Evolutionary conservation across 2,113 vertebrate species (phyloP), one percentile per base, ranked within the genome.

Genomic region (Otolemur garnettii): DNA sequence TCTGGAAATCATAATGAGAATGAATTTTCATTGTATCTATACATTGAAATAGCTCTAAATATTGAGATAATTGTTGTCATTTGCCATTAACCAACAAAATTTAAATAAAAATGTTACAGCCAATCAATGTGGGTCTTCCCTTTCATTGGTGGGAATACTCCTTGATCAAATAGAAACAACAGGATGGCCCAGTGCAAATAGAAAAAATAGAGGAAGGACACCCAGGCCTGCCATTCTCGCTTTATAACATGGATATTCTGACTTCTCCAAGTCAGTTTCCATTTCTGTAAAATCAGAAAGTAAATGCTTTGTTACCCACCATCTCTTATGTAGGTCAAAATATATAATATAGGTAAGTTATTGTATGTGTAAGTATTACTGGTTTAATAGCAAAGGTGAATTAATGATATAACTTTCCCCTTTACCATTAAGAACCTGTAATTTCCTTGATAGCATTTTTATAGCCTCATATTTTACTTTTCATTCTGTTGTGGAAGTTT

Each of bases 301-400:
- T 72, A 94, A 71, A 71, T 68, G 24, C 6, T 10, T 42, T 90
- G 22, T 60, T 78, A 28, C 45, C 26, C 88, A 21, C 30, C 2
- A 78, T 93, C 68, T 81, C 59, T 66, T 78, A 74, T n/a, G 13
- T 10, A 96, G 55, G 14, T 13, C 11, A 77, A 95, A 93, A 57
- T 42, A 93, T 60, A 87, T 88, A 13, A 69, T 8, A 7, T 33
- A 59, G 2, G 1, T 92, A 28, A 35, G 6, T 26, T 79, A 28
- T 30, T 59, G 2, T 18, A 59, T 14, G 7, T 79, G 7, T 77
- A 33, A 26, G 1, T 45, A 50, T 80, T 66, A 30, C 7, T 55
- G 53, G 60, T 94, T 74, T 92, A 45, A 38, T 12, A 79, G 4
- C 13, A 75, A 77, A 64, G 26, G 5, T 64, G 64, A 90, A 64